A percentile compares a stretch with the other conserved stretches of the same genome.
These are phyloP conservation scores for Micromys minutus DNA, from an alignment of 2,113 vertebrate genomes.

Conservation along the genomic window DNA sequence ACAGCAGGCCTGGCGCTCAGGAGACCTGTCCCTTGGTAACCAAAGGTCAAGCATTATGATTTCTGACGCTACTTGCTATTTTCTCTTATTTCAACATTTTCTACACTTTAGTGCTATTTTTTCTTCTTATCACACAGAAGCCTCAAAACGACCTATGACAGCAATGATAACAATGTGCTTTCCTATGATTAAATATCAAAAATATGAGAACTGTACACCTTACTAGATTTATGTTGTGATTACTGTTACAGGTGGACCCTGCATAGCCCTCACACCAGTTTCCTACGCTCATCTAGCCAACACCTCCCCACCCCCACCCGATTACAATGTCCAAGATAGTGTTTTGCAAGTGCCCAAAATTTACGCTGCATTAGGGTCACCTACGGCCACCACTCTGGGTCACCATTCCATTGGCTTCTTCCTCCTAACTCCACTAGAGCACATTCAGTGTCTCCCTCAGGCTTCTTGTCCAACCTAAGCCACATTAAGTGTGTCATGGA, in stretches of 20 bases:
- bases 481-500: neutral
- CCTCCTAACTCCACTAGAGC: neutral
- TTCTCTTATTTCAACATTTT: neutral
- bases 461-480: neutral
- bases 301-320: too few relatives aligned
- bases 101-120: neutral
- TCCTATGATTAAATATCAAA: neutral
- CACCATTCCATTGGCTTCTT: neutral
- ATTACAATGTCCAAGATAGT: neutral
- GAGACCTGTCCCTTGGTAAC: neutral
- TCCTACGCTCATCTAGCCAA: neutral
- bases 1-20: neutral
- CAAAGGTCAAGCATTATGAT: neutral
- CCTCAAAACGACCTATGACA: neutral
- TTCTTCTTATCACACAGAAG: neutral
- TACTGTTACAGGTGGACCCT: neutral
- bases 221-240: neutral
- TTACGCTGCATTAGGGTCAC: neutral
- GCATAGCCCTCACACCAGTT: neutral
- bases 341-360: neutral
- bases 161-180: neutral
- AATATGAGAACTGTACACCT: neutral
- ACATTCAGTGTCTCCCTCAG: neutral
- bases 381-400: neutral
- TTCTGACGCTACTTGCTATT: neutral